phyloP scores from a whole-genome alignment of 1,140 invertebrate species.

The Lepidurus couesii region DNA sequence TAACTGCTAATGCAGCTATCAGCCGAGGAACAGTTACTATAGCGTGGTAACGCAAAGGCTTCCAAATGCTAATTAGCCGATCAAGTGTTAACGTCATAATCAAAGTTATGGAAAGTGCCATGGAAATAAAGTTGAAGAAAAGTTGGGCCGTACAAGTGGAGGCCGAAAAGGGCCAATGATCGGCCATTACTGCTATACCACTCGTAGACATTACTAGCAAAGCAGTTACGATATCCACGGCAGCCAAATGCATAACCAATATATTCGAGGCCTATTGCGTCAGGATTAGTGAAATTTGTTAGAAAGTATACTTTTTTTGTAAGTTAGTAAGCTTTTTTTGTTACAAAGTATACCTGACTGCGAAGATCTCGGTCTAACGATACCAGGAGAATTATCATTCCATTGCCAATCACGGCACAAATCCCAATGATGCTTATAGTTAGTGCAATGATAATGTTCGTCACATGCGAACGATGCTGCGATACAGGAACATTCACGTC shows the following conservation, averaged over 20 bases:
- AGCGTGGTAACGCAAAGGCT: constrained; percentile 40
- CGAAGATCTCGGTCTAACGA: background rate
- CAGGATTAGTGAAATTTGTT: background rate
- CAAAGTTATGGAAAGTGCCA: background rate
- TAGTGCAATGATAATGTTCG: background rate
- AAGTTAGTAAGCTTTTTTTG: no score
- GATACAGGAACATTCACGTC: background rate
- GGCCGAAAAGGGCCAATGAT: background rate
- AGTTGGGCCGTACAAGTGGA: background rate
- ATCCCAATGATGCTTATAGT: background rate
- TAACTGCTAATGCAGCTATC: background rate
- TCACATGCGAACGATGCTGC: background rate
- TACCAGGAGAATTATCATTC: background rate
- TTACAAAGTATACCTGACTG: background rate
- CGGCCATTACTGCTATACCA: background rate
- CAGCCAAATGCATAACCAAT: background rate
- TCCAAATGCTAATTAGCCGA: constrained; percentile 41
- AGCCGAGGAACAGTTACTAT: constrained; percentile 34
- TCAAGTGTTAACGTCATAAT: constrained; percentile 42
- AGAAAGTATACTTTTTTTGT: background rate
- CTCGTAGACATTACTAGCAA: background rate
- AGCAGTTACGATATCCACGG: background rate
- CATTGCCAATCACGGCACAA: background rate
- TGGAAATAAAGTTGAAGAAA: constrained; percentile 6
- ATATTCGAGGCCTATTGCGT: background rate